A percentile compares a stretch with the other conserved stretches of the same genome.
These are phyloP conservation scores for Bilobella aurantiaca DNA, from an alignment of 1,140 invertebrate species.

Conservation along the genomic window DNA sequence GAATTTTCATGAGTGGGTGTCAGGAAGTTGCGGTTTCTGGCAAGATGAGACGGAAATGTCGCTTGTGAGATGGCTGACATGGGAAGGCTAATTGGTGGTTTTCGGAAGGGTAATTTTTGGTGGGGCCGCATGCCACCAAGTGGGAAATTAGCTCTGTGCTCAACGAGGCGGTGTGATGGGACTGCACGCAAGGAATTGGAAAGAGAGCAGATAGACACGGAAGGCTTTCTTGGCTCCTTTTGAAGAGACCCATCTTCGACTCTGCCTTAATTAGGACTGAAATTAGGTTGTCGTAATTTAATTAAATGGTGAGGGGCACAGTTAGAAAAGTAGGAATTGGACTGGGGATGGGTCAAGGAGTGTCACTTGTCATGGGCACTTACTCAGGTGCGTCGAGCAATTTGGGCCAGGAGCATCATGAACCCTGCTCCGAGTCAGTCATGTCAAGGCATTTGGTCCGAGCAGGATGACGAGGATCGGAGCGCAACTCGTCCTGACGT, in stretches of 20 bases:
- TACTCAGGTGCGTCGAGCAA: background rate
- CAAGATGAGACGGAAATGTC: too few species aligned
- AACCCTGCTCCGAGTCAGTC: background rate
- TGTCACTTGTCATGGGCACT: background rate
- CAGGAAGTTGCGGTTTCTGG: too few species aligned
- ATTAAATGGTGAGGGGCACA: background rate
- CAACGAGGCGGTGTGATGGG: background rate
- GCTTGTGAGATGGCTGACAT: too few species aligned
- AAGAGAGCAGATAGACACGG: background rate
- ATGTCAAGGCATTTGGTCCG: background rate
- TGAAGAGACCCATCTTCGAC: background rate
- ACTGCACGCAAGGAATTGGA: background rate
- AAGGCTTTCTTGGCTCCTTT: too few species aligned
- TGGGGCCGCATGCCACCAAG: background rate
- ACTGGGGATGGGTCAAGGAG: too few species aligned
- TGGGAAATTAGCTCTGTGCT: background rate
- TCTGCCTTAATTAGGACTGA: background rate
- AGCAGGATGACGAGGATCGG: background rate
- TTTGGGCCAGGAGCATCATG: background rate
- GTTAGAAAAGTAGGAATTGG: background rate
- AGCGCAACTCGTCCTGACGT: background rate
- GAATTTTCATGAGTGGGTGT: too few species aligned
- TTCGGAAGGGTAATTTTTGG: too few species aligned
- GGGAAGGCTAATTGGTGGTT: too few species aligned
- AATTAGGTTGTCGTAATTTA: constrained; percentile 2